Conservation (phyloP, 2,113 vertebrate species). For the Propithecus coquereli region DNA sequence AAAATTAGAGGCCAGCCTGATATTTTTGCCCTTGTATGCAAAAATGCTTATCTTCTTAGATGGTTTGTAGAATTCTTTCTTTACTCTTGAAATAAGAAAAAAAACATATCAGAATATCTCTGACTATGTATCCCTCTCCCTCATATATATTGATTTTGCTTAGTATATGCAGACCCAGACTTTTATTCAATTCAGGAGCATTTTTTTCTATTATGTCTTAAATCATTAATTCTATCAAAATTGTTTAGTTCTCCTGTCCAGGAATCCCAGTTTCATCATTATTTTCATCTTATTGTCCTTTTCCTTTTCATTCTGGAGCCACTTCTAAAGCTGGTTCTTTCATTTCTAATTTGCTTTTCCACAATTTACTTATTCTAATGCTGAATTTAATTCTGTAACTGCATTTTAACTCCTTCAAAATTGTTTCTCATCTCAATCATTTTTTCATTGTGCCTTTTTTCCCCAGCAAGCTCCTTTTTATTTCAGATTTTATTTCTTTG, state of each 20-base stretch:
- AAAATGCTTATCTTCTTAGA: slow-evolving; percentile 19
- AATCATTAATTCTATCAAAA: not conserved
- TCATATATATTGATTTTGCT: not conserved
- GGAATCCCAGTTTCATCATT: not conserved
- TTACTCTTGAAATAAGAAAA: not conserved
- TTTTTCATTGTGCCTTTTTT: not conserved
- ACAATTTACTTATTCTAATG: not conserved
- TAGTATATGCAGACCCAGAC: not conserved
- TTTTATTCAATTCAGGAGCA: not conserved
- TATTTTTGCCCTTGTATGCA: not conserved
- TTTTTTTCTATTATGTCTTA: not conserved
- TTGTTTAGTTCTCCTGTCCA: not conserved
- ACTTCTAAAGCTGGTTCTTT: not conserved
- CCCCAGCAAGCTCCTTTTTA: not conserved
- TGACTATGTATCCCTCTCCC: not conserved
- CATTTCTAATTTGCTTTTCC: not conserved
- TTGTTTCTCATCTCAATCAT: not conserved
- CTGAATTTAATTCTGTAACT: not conserved
- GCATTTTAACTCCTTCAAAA: not conserved
- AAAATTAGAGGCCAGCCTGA: not conserved
- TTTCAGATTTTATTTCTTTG: not conserved
- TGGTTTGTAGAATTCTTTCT: not conserved
- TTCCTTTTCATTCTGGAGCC: not conserved
- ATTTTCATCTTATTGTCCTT: not conserved
- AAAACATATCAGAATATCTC: not conserved